Evolutionary conservation across 2,888 invertebrate species (phyloP).

Genomic region (Creontiades dilutus): DNA sequence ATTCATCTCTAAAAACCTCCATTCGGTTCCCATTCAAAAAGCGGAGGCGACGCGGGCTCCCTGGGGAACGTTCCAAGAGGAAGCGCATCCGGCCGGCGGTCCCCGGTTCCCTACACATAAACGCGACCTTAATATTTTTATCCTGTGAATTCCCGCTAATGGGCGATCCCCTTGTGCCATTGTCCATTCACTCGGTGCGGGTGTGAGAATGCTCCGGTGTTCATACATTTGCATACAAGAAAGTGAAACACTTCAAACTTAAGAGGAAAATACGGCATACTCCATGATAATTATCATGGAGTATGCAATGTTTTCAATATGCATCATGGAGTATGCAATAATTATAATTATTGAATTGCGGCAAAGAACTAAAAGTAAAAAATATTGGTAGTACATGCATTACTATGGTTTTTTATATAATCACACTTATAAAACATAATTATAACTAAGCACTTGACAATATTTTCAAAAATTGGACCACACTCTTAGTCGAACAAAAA

Average conservation of each 20-base stretch:
- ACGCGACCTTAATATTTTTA: slow-evolving; percentile 28
- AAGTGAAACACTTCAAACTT: neutral
- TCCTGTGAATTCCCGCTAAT: slow-evolving; percentile 23
- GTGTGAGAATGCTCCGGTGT: neutral
- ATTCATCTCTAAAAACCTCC: slow-evolving; percentile 14
- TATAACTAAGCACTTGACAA: too few relatives aligned
- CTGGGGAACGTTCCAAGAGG: slow-evolving; percentile 31
- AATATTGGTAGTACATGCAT: too few relatives aligned
- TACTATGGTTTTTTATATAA: too few relatives aligned
- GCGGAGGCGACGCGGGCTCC: slow-evolving; percentile 23
- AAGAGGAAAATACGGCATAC: too few relatives aligned
- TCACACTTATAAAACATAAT: too few relatives aligned
- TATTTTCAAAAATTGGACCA: too few relatives aligned
- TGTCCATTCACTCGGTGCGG: neutral
- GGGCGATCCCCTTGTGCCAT: neutral
- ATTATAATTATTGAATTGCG: too few relatives aligned
- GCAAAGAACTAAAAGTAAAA: too few relatives aligned
- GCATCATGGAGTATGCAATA: too few relatives aligned
- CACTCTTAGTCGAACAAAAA: too few relatives aligned
- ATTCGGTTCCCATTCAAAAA: slow-evolving; percentile 17
- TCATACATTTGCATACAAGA: neutral
- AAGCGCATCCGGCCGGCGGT: slow-evolving; percentile 23
- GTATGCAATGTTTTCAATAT: too few relatives aligned
- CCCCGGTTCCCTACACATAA: slow-evolving; percentile 32
- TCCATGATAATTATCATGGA: too few relatives aligned